Base-by-base conservation (phyloP, 2,888 invertebrate genomes). In the Aphrophora alni region DNA sequence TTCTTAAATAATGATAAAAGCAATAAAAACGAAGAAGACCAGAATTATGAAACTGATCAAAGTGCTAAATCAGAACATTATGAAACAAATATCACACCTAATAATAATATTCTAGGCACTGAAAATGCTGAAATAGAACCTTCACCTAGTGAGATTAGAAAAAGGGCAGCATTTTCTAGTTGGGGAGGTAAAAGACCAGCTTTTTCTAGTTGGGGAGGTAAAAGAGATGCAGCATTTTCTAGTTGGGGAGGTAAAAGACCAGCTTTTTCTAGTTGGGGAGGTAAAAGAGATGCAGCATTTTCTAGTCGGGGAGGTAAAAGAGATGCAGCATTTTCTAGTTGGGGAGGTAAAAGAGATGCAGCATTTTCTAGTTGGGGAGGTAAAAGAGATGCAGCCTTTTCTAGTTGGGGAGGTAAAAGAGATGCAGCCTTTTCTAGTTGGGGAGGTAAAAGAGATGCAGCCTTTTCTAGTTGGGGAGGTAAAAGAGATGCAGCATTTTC, bases 401-500 rank as follows among this genome's bases (percentile, higher is more conserved):
- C 81, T 70, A 83, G 82, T 17, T 84, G 84, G 84, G 83, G 83
- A 69, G 83, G 84, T 0, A 84, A 84, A 81, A 44, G 83, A 74
- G 82, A 78, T 0, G 71, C 33, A 10, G 69, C 70, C 21, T 84
- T 83, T 68, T 81, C 80, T 7, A 83, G 83, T 59, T 83, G 83
- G 83, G 84, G 82, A 8, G 84, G 83, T n/a, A 83, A 83, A 76
- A 77, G 82, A 44, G 71, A 75, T 14, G 73, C 81, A 3, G 72
- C 80, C 27, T 73, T 81, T 27, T 81, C 80, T 38, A 76, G 77
- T 38, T 82, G 84, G 84, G 84, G 82, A 73, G 84, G 84, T 2
- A 84, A 84, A 78, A 76, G 84, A 79, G 73, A 80, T 7, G 74
- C 75, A 14, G 82, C 77, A 38, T 85, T 85, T 81, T 84, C 84